Base-by-base conservation (phyloP, 2,888 invertebrate genomes). In the Rugalucina vietnamica region DNA sequence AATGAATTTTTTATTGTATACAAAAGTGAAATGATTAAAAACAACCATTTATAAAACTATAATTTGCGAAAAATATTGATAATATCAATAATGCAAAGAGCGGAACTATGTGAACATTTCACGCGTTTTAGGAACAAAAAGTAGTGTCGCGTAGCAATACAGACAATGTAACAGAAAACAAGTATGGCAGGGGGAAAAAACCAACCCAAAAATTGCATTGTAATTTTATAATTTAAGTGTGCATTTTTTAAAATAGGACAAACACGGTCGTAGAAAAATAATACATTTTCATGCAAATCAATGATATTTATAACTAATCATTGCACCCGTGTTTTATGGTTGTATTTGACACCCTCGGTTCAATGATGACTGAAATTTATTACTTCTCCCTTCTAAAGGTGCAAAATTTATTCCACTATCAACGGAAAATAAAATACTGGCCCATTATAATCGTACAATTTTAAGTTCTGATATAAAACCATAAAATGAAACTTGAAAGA, bases 381-480 rank as follows among this genome's bases (percentile, higher is more conserved):
- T 8, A 43, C 10, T 43, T 43, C 43, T 18, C 10, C 43, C 43
- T 8, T 43, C 18, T 43, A 12, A 43, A 43, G 29, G 65, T 65
- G 65, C 65, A 65, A 65, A 65, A 29, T 65, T 65, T 65, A 65
- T 65, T 32, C 24, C 34, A n/a, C 65, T 34, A 65, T 65, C 34
- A 65, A 34, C 34, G 24, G 34, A 65, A 65, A 60, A 65, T 65
- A 65, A 65, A 65, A 65, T 65, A 34, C 65, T 34, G 34, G 18
- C 65, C 18, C 65, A 65, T 34, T 65, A 65, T 34, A 65, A 8
- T 29, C 29, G 65, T 34, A 65, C 65, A 65, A 65, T 65, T 65
- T 34, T 65, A 32, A 34, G 65, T 65, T 65, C 34, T 65, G 10
- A 65, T 65, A 65, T 65, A 65, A 65, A 65, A 65, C 65, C 65